These are phyloP conservation scores for Eilema sororculum DNA, from an alignment of 2,888 invertebrate species.

Conservation along the genomic window DNA sequence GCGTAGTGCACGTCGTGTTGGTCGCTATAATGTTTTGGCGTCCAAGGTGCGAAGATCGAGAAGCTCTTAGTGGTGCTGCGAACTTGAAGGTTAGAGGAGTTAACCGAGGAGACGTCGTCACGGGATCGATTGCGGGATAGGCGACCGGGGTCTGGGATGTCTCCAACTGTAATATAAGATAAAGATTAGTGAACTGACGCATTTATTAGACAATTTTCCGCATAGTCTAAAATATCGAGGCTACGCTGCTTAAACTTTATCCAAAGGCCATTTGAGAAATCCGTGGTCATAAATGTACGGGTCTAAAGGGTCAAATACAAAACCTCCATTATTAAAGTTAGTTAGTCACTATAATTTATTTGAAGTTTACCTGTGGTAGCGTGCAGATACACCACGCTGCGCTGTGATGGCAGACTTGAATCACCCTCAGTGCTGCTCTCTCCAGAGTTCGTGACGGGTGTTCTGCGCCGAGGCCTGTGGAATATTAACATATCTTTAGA, in stretches of 20 bases:
- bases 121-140: constrained; percentile 89
- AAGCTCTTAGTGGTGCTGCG: constrained; percentile 93
- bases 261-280: neutral
- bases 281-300: too few species aligned
- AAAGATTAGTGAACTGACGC: neutral
- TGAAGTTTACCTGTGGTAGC: constrained; percentile 90
- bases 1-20: constrained; percentile 93
- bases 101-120: constrained; percentile 91
- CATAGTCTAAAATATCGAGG: neutral
- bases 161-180: constrained; percentile 88
- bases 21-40: constrained; percentile 91
- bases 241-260: neutral
- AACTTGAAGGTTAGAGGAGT: constrained; percentile 89
- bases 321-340: too few species aligned
- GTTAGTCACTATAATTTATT: neutral
- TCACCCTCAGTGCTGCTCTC: constrained; percentile 92
- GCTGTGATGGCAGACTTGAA: constrained; percentile 93
- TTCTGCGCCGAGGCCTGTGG: constrained; percentile 73
- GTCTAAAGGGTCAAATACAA: too few species aligned
- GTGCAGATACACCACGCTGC: constrained; percentile 94
- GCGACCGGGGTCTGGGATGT: constrained; percentile 92
- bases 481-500: constrained; percentile 34
- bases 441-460: constrained; percentile 84
- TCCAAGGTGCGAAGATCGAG: constrained; percentile 94
- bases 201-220: neutral